These are phyloP conservation scores for Enhydra lutris DNA, from an alignment of 2,113 vertebrate genomes.

Conservation along the genomic window DNA sequence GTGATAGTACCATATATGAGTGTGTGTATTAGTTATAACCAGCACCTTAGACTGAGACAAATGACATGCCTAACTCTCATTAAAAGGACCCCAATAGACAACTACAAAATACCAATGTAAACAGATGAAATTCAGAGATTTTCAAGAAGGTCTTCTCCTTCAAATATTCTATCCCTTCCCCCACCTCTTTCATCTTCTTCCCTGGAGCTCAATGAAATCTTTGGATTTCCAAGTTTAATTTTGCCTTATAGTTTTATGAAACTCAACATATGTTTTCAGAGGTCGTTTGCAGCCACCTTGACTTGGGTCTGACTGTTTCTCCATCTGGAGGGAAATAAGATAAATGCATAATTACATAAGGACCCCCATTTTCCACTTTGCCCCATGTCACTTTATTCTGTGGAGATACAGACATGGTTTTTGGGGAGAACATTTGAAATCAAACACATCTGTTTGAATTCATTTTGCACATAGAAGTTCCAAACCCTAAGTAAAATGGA, in stretches of 20 bases:
- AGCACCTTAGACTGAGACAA: neutral
- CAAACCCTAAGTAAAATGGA: conserved; percentile 60
- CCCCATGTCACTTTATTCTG: conserved; percentile 14
- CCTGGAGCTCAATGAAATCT: neutral
- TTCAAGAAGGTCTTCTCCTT: neutral
- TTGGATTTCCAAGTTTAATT: neutral
- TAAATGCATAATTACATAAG: neutral
- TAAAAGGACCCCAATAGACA: neutral
- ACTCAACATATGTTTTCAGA: conserved; percentile 35
- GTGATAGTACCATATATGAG: neutral
- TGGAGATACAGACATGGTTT: conserved; percentile 1
- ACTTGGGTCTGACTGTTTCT: conserved; percentile 49
- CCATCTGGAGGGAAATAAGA: conserved; percentile 40
- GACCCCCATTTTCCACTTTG: neutral
- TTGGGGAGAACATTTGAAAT: conserved; percentile 56
- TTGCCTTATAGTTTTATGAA: conserved; percentile 49
- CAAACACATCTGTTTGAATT: conserved; percentile 75
- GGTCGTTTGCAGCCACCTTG: neutral
- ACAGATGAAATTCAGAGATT: neutral
- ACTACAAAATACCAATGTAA: neutral
- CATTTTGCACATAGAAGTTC: conserved; percentile 56
- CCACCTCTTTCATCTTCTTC: neutral
- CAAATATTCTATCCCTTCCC: neutral
- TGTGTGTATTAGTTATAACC: neutral
- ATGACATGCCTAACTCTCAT: neutral